Conservation (phyloP, 2,797 vertebrate species). For the Intellagama lesueurii region DNA sequence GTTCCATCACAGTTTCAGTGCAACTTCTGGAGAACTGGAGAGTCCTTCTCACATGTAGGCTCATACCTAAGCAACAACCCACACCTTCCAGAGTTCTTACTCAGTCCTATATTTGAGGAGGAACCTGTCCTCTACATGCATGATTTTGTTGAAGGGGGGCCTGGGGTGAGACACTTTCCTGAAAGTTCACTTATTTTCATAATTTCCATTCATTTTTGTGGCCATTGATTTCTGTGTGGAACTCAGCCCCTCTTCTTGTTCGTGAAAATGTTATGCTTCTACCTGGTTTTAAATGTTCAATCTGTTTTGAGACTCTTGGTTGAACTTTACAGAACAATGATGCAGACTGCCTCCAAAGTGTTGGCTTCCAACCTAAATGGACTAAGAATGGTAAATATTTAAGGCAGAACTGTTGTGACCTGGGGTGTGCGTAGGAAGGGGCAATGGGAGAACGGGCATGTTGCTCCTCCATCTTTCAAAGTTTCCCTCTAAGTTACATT, state of each 20-base stretch:
- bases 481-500: not conserved
- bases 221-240: not conserved
- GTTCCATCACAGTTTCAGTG: too few relatives aligned
- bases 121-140: too few relatives aligned
- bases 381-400: not conserved
- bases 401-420: not conserved
- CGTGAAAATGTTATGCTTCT: not conserved
- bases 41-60: too few relatives aligned
- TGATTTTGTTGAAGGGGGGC: too few relatives aligned
- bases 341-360: not conserved
- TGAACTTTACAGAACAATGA: not conserved
- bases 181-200: not conserved
- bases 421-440: too few relatives aligned
- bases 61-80: too few relatives aligned
- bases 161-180: too few relatives aligned
- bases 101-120: too few relatives aligned
- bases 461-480: not conserved
- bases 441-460: not conserved
- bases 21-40: too few relatives aligned
- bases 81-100: too few relatives aligned
- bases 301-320: not conserved
- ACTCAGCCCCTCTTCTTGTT: not conserved
- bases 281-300: not conserved
- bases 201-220: not conserved
- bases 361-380: not conserved